Percentiles rank a stretch among this genome's conserved stretches.
Conservation (phyloP, 1,140 invertebrate species). For the Leptinotarsa defecta region DNA sequence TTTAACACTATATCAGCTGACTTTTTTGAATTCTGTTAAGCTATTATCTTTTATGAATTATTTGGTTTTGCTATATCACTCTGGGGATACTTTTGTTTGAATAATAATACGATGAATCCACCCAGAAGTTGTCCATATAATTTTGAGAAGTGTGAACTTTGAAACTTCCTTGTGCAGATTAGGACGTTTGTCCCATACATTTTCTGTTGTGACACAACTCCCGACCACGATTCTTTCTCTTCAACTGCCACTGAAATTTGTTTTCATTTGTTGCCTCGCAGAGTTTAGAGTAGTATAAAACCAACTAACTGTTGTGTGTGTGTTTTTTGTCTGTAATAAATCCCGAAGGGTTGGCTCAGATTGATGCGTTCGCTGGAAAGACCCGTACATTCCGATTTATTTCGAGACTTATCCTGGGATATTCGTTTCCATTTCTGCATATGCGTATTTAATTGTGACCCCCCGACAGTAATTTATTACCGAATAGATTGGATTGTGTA, state of each 20-base stretch:
- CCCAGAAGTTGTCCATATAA: no score
- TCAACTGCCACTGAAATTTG: neutral
- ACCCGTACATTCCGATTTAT: slow-evolving; percentile 39
- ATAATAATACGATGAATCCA: no score
- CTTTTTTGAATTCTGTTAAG: no score
- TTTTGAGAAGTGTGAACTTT: no score
- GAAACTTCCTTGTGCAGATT: no score
- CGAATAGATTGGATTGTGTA: slow-evolving; percentile 43
- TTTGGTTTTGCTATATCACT: no score
- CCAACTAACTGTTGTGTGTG: slow-evolving; percentile 12
- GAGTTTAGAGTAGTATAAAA: slow-evolving; percentile 11
- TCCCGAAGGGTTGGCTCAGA: slow-evolving; percentile 34
- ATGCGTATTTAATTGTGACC: slow-evolving; percentile 47
- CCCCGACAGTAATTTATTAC: slow-evolving; percentile 20
- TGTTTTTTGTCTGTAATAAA: slow-evolving; percentile 33
- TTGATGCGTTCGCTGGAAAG: slow-evolving; percentile 40
- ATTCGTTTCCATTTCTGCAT: slow-evolving; percentile 46
- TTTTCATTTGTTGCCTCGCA: neutral
- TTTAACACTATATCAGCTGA: no score
- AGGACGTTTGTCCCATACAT: no score
- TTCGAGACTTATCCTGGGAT: slow-evolving; percentile 31
- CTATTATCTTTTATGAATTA: no score
- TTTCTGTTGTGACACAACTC: no score
- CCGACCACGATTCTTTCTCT: no score
- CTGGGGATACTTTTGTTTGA: no score